A percentile compares a stretch with the other conserved stretches of the same genome.
Evolutionary conservation across 2,888 invertebrate species (phyloP).

Genomic region (Adelognathus sp.): DNA sequence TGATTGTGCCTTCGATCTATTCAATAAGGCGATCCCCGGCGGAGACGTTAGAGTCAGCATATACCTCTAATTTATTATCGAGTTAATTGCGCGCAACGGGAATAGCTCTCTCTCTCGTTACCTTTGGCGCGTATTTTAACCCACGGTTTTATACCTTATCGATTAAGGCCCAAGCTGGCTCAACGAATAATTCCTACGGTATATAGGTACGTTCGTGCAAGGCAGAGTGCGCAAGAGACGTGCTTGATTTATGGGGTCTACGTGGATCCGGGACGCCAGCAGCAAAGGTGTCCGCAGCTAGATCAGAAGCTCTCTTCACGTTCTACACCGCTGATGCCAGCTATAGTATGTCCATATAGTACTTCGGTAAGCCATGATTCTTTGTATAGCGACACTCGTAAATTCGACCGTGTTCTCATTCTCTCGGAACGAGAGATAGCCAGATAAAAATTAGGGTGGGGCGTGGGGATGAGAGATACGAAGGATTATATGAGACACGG

Average conservation of each 20-base stretch:
- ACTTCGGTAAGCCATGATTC: constrained; percentile 35
- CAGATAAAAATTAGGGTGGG: constrained; percentile 59
- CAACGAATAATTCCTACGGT: constrained; percentile 44
- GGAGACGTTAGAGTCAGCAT: neutral
- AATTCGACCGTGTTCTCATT: constrained; percentile 35
- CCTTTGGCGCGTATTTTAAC: constrained; percentile 2
- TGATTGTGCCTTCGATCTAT: neutral
- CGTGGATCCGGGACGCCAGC: constrained; percentile 34
- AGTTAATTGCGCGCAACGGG: constrained; percentile 37
- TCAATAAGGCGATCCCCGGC: neutral
- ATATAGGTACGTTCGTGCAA: constrained; percentile 34
- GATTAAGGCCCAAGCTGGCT: constrained; percentile 31
- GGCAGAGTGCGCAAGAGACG: constrained; percentile 19
- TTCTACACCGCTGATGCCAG: neutral
- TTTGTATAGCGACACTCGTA: constrained; percentile 40
- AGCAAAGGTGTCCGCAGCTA: constrained; percentile 3
- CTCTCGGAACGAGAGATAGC: neutral
- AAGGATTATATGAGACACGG: constrained; percentile 51
- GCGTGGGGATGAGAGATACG: constrained; percentile 50
- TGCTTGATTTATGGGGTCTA: constrained; percentile 47
- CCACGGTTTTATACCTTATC: constrained; percentile 37
- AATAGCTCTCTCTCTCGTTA: constrained; percentile 1
- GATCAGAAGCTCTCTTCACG: neutral
- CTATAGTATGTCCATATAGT: neutral
- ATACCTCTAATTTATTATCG: constrained; percentile 39